Evolutionary conservation across 2,113 vertebrate genomes (phyloP).

Genomic region (Mastomys coucha): DNA sequence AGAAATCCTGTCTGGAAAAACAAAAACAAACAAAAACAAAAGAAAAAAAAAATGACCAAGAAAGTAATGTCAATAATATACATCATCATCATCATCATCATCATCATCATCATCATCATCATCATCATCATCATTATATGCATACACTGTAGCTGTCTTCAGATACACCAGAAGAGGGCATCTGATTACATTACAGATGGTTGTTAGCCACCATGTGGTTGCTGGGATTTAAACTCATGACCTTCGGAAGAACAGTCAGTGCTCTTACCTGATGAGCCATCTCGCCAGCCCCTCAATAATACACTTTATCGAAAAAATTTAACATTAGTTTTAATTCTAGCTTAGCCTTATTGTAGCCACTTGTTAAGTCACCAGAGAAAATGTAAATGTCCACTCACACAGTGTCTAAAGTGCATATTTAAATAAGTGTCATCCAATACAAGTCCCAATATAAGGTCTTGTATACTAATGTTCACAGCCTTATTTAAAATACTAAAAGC

Average conservation of each 20-base stretch:
- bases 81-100: too few species aligned
- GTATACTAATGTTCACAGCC: background rate
- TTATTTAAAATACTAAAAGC: slow-evolving; percentile 50
- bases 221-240: too few species aligned
- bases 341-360: background rate
- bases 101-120: too few species aligned
- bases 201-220: too few species aligned
- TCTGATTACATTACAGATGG: too few species aligned
- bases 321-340: slow-evolving; percentile 30
- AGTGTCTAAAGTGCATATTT: slow-evolving; percentile 46
- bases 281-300: too few species aligned
- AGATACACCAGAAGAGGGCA: too few species aligned
- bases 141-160: too few species aligned
- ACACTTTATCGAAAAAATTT: slow-evolving; percentile 5
- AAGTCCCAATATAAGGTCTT: slow-evolving; percentile 22
- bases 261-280: too few species aligned
- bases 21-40: background rate
- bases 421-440: slow-evolving; percentile 9
- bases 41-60: background rate
- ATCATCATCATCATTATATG: too few species aligned
- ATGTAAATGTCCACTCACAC: background rate
- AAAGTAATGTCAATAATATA: background rate
- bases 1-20: background rate
- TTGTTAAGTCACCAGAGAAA: slow-evolving; percentile 46
- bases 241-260: too few species aligned